Evolutionary conservation across 2,888 invertebrate genomes (phyloP), one percentile per base, ranked within the genome.

Genomic region (Mythimna impura): DNA sequence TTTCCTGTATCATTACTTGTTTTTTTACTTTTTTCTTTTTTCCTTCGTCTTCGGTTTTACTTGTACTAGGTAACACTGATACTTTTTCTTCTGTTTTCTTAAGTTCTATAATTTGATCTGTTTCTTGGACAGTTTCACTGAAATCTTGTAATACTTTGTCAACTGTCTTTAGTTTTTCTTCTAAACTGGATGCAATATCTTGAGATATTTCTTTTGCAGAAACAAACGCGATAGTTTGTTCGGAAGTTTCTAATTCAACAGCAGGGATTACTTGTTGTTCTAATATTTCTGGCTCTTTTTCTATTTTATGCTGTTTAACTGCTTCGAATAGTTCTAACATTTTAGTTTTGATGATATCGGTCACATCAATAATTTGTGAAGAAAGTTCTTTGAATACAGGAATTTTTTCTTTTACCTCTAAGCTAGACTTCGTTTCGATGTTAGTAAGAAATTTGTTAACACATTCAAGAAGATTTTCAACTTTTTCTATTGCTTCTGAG

Each of bases 351-450:
- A 91, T 76, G 12, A 70, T 73, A 64, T 87, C 84, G 20, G 89
- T 89, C 3, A 89, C 70, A 43, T 78, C 73, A 25, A 87, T 81
- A 1, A 95, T 71, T 67, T 90, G 71, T 10, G 66, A 52, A 5
- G 94, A 88, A 69, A 95, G 84, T 71, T 90, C 87, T 89, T 91
- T 93, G 57, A 94, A 94, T 55, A 95, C 90, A 3, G 95, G 95
- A 81, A 96, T 94, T 88, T 96, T 96, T 55, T 93, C 92, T 85
- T 93, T 95, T 0, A 96, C 96, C 86, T 94, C 94, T 74, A 96
- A 82, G 34, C 90, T 90, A 36, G 91, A 78, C 54, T 87, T 86
- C 0, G 88, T 83, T 81, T 95, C 91, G n/a, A 95, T 91, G 30
- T 78, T 86, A 2, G 22, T 34, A 14, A 93, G 73, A 69, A 83